These are phyloP conservation scores for Squalus acanthias DNA, from an alignment of 2,797 vertebrate genomes.

Conservation along the genomic window DNA sequence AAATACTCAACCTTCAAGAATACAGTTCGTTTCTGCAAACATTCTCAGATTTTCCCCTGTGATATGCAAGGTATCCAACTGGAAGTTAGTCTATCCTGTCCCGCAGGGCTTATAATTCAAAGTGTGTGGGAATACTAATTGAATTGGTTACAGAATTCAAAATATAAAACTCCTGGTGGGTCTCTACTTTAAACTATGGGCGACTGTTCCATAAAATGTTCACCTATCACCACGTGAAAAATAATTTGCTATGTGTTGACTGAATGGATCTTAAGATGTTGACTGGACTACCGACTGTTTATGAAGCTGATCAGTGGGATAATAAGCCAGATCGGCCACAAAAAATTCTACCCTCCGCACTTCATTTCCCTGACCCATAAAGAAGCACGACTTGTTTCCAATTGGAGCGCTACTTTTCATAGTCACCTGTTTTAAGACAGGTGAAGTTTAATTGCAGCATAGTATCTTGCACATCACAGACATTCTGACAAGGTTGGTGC, in stretches of 20 bases:
- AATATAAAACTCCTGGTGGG: background rate
- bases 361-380: background rate
- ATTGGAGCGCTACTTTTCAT: background rate
- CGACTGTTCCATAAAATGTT: background rate
- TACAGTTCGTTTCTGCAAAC: background rate
- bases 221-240: background rate
- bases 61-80: conserved; percentile 18
- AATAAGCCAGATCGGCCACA: background rate
- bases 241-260: background rate
- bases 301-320: background rate
- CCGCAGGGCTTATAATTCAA: background rate
- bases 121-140: background rate
- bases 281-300: background rate
- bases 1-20: background rate
- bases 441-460: background rate
- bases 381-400: background rate
- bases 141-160: background rate
- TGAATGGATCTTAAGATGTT: background rate
- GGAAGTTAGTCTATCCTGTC: background rate
- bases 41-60: conserved; percentile 31
- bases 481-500: conserved; percentile 23
- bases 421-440: background rate
- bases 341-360: background rate
- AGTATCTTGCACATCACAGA: conserved; percentile 22
- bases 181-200: background rate